Percentiles rank a stretch among this genome's conserved stretches.
phyloP scores from a whole-genome alignment of 2,113 vertebrate species.

The Hepsetus odoe region DNA sequence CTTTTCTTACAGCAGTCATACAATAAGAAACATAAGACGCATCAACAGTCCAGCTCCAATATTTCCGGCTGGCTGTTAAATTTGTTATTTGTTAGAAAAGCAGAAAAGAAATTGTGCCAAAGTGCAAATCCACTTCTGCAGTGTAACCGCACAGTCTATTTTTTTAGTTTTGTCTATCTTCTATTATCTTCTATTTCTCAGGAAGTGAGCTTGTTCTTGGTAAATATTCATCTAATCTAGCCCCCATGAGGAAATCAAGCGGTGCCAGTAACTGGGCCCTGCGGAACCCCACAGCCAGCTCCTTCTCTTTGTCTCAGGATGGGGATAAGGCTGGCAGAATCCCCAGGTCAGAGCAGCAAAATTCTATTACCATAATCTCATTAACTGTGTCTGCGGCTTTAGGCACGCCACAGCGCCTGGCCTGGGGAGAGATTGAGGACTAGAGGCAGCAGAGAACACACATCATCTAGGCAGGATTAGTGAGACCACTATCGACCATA shows the following conservation, averaged over 20 bases:
- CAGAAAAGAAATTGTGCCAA: background rate
- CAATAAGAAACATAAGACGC: too few species aligned
- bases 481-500: slow-evolving; percentile 26
- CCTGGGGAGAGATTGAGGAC: slow-evolving; percentile 61
- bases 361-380: slow-evolving; percentile 82
- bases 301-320: slow-evolving; percentile 70
- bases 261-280: slow-evolving; percentile 64
- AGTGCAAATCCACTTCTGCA: background rate
- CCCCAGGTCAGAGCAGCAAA: slow-evolving; percentile 75
- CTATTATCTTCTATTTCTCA: slow-evolving; percentile 37
- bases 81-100: too few species aligned
- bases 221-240: slow-evolving; percentile 65
- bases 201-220: slow-evolving; percentile 61
- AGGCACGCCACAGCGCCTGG: slow-evolving; percentile 51
- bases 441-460: slow-evolving; percentile 49
- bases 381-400: slow-evolving; percentile 78
- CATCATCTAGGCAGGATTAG: slow-evolving; percentile 46
- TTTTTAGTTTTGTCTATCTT: background rate
- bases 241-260: slow-evolving; percentile 61
- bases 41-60: too few species aligned
- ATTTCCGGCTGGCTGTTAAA: too few species aligned
- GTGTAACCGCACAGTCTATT: background rate
- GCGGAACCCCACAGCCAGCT: slow-evolving; percentile 64
- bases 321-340: slow-evolving; percentile 73
- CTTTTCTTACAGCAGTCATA: too few species aligned